Percentiles rank a stretch among this genome's conserved stretches.
Evolutionary conservation across 2,888 invertebrate species (phyloP).

Genomic region (Caenorhabditis auriculariae): DNA sequence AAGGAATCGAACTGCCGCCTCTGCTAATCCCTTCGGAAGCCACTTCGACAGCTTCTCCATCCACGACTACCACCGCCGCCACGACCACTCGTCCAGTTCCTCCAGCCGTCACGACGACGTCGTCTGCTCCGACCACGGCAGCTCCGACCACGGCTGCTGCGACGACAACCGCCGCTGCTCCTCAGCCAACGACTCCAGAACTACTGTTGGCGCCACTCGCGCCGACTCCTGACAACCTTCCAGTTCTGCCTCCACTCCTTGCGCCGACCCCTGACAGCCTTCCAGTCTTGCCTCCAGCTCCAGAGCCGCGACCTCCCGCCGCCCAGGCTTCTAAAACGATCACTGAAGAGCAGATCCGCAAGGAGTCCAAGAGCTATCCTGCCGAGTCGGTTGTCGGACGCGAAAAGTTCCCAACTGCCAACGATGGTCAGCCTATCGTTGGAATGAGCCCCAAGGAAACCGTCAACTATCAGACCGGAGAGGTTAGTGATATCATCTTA

Average conservation of each 20-base stretch:
- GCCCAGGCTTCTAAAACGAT: constrained; percentile 32
- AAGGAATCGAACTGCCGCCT: no score
- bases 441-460: constrained; percentile 48
- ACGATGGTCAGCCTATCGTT: constrained; percentile 46
- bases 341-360: not conserved
- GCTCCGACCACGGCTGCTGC: constrained; percentile 4
- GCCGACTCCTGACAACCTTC: not conserved
- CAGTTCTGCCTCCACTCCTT: not conserved
- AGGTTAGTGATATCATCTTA: constrained; percentile 19
- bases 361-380: constrained; percentile 23
- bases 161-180: constrained; percentile 3
- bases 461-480: constrained; percentile 52
- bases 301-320: constrained; percentile 32
- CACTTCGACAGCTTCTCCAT: constrained; percentile 1
- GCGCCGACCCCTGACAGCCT: not conserved
- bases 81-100: not conserved
- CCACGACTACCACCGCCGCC: constrained; percentile 1
- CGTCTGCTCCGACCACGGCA: constrained; percentile 1
- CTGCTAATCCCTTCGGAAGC: no score
- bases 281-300: constrained; percentile 2
- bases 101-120: constrained; percentile 1
- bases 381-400: constrained; percentile 29
- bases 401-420: constrained; percentile 23
- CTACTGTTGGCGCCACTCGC: not conserved
- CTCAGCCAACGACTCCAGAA: constrained; percentile 5